Evolutionary conservation across 1,140 invertebrate genomes (phyloP), one percentile per base, ranked within the genome.

Genomic region (Sitobion miscanthi): DNA sequence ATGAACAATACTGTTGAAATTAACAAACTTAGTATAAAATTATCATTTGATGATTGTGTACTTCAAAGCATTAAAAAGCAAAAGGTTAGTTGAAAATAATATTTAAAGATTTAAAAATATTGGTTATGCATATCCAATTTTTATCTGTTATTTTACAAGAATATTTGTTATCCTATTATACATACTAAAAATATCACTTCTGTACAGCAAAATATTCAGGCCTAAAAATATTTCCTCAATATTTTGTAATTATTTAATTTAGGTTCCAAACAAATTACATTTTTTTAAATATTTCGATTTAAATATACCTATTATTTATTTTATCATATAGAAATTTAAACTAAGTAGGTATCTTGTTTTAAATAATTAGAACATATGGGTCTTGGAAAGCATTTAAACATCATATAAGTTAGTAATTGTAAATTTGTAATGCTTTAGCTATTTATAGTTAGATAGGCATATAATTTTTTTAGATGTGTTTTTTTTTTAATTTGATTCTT

Each of bases 21-120:
- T n/a, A 42, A 30, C 25, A 93, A 93, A 93, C 49, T 83, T 8
- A 45, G 82, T 57, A 86, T 52, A 57, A 52, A 93, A 93, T 93
- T 93, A 86, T 83, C 82, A 21, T 93, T 62, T 93, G 82, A 93
- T 85, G 82, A 45, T 45, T 42, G 25, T 54, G 21, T 6, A 6
- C 20, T 35, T 0, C 47, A 54, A 38, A 52, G 0, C 42, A 45
- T 85, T 42, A 93, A 93, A 85, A 93, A 93, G 57, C 49, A 85
- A 93, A 93, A 93, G 49, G 91, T 93, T 17, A 83, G 89, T 90
- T 45, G 14, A 21, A 89, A 47, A 45, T n/a, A 23, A 30, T 47
- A 47, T 25, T 87, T 47, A 35, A 52, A 2, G 17, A 52, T 57
- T 2, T 23, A 23, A 54, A 20, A 4, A 54, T 21, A 54, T 77